phyloP scores from a whole-genome alignment of 1,140 invertebrate species.

The Lordiphosa stackelbergi region DNA sequence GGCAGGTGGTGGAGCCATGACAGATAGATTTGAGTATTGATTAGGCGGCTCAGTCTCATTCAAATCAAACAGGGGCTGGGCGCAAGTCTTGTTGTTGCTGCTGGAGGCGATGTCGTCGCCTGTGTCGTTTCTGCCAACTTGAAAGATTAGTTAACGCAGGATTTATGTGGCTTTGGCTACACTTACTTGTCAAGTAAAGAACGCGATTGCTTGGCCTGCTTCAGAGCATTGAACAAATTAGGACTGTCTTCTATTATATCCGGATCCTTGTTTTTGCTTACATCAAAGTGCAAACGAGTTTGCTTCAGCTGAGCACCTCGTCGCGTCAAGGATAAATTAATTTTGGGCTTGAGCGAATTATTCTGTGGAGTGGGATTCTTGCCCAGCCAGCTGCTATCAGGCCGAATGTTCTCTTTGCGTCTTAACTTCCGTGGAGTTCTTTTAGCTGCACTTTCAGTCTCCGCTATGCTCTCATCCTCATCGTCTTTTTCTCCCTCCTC shows the following conservation, averaged over 20 bases:
- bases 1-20: conserved; percentile 18
- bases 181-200: conserved; percentile 50
- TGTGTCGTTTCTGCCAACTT: conserved; percentile 56
- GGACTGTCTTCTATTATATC: conserved; percentile 62
- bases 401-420: conserved; percentile 47
- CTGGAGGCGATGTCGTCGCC: conserved; percentile 21
- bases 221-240: conserved; percentile 34
- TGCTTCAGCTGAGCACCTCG: conserved; percentile 41
- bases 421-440: conserved; percentile 42
- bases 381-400: conserved; percentile 27
- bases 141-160: not conserved
- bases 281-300: conserved; percentile 48
- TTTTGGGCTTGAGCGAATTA: conserved; percentile 11
- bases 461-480: conserved; percentile 54
- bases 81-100: conserved; percentile 10
- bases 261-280: conserved; percentile 9
- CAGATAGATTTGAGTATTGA: not conserved
- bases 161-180: not conserved
- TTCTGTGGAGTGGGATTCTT: conserved; percentile 40
- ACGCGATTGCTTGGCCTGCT: conserved; percentile 34
- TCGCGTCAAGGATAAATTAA: conserved; percentile 45
- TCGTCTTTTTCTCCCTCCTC: conserved; percentile 25
- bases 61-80: conserved; percentile 32
- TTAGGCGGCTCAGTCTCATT: conserved; percentile 26
- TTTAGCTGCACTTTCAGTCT: conserved; percentile 32